Conservation (phyloP, 2,113 vertebrate genomes). For the Pyxicephalus adspersus region DNA sequence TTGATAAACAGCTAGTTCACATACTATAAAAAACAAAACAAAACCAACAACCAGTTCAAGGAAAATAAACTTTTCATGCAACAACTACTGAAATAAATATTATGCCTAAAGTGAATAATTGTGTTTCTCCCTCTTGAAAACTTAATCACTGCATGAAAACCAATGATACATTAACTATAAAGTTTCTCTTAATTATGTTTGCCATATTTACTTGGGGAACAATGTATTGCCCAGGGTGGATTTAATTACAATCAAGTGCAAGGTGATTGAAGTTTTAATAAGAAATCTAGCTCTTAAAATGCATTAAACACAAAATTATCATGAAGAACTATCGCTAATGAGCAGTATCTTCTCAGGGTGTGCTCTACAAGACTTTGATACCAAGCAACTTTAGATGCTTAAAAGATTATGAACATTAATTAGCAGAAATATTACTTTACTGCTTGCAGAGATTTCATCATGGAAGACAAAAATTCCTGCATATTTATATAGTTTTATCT, state of each 20-base stretch:
- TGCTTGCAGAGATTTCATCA: constrained; percentile 27
- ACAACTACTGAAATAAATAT: constrained; percentile 32
- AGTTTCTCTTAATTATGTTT: constrained; percentile 65
- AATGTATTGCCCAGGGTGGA: constrained; percentile 66
- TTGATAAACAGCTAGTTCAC: background rate
- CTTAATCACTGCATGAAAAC: constrained; percentile 59
- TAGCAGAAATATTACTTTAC: constrained; percentile 59
- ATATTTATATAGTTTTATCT: constrained; percentile 47
- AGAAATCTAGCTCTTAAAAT: constrained; percentile 62
- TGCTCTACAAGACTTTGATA: constrained; percentile 26
- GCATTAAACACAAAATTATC: constrained; percentile 64
- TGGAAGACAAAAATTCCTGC: constrained; percentile 19
- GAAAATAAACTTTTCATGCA: constrained; percentile 9
- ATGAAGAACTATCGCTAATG: constrained; percentile 54
- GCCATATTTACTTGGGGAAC: constrained; percentile 62
- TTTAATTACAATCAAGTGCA: constrained; percentile 70
- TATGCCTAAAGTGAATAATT: constrained; percentile 55
- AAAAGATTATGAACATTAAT: constrained; percentile 56
- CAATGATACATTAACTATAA: constrained; percentile 59
- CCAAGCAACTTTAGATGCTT: constrained; percentile 52
- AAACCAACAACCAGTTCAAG: background rate
- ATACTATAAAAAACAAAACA: background rate
- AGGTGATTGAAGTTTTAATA: constrained; percentile 67
- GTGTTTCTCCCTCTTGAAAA: constrained; percentile 58
- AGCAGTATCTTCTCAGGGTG: constrained; percentile 56